phyloP scores from a whole-genome alignment of 1,140 invertebrate species.

The Sarcophaga bullata region DNA sequence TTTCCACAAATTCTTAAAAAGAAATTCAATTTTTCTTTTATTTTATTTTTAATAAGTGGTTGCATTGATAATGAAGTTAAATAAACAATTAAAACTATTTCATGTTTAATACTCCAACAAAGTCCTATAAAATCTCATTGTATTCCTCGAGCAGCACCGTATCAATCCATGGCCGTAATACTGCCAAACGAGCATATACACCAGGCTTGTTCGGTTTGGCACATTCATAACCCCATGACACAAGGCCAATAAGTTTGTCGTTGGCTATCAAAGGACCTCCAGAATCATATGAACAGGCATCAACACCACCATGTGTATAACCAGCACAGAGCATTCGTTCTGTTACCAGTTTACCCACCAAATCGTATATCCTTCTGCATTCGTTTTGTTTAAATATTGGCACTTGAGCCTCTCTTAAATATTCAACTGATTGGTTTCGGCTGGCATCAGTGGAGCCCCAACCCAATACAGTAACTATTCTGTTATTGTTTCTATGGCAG shows the following conservation, averaged over 20 bases:
- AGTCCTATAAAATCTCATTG: constrained; percentile 31
- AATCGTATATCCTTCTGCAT: too few relatives aligned
- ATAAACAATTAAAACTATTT: too few relatives aligned
- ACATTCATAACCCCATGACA: constrained; percentile 60
- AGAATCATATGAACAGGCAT: constrained; percentile 52
- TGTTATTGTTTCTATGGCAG: constrained; percentile 50
- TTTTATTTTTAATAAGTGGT: too few relatives aligned
- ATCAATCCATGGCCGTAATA: constrained; percentile 45
- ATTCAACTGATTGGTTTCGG: constrained; percentile 36
- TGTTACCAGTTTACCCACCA: constrained; percentile 43
- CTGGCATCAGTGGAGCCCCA: constrained; percentile 65
- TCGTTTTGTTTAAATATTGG: constrained; percentile 49
- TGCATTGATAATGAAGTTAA: too few relatives aligned
- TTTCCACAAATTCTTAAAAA: too few relatives aligned
- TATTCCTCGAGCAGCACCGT: constrained; percentile 39
- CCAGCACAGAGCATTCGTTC: constrained; percentile 56
- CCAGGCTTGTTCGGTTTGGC: constrained; percentile 67
- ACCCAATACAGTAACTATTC: constrained; percentile 65
- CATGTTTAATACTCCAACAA: too few relatives aligned
- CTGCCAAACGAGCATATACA: constrained; percentile 55
- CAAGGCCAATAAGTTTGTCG: constrained; percentile 67
- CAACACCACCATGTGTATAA: constrained; percentile 46
- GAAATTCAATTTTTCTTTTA: too few relatives aligned
- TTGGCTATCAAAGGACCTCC: constrained; percentile 50
- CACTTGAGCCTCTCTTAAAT: constrained; percentile 48